Evolutionary conservation across 2,113 vertebrate species (phyloP).

Genomic region (Megalops atlanticus): DNA sequence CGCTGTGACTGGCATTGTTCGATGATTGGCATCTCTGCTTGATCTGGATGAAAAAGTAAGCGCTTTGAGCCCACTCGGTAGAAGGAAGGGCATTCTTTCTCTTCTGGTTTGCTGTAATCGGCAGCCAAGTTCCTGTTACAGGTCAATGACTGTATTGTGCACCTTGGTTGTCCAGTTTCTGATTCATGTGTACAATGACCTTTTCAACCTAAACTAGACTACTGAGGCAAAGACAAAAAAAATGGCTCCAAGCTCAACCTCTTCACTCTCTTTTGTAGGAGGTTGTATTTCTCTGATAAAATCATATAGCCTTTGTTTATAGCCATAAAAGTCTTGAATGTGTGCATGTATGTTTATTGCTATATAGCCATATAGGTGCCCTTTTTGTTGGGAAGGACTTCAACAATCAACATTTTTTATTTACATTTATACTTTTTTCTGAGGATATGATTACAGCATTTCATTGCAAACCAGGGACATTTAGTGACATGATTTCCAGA

Average conservation of each 20-base stretch:
- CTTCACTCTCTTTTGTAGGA: neutral
- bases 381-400: too few relatives aligned
- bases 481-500: too few relatives aligned
- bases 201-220: constrained; percentile 56
- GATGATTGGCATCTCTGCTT: constrained; percentile 61
- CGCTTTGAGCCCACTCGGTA: constrained; percentile 26
- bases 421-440: too few relatives aligned
- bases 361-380: too few relatives aligned
- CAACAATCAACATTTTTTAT: too few relatives aligned
- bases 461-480: too few relatives aligned
- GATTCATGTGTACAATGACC: constrained; percentile 53
- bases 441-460: too few relatives aligned
- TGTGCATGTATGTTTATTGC: too few relatives aligned
- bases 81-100: constrained; percentile 25
- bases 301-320: too few relatives aligned
- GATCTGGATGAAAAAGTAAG: constrained; percentile 16
- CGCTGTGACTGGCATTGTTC: constrained; percentile 69
- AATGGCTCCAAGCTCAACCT: constrained; percentile 24
- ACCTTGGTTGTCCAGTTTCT: constrained; percentile 46
- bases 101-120: constrained; percentile 44
- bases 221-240: constrained; percentile 29
- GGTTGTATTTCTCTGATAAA: neutral
- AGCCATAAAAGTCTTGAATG: too few relatives aligned
- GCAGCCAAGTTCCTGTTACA: constrained; percentile 51
- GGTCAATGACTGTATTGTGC: constrained; percentile 63